Evolutionary conservation across 2,888 invertebrate species (phyloP).

Genomic region (Syrphus vitripennis): DNA sequence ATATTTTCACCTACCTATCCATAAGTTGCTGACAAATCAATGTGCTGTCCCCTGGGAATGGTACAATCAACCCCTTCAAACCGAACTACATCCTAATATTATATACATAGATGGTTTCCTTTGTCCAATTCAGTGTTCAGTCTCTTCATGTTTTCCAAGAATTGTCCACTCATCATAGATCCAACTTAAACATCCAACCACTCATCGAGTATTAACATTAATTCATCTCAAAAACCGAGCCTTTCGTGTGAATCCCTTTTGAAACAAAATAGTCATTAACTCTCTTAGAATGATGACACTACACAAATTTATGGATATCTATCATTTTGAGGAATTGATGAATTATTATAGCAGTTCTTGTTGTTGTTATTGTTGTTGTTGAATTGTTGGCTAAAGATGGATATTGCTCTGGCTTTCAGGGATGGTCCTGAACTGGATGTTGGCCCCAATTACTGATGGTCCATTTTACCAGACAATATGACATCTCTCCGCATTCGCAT

Average conservation of each 20-base stretch:
- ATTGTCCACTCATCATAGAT: slow-evolving; percentile 18
- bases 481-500: slow-evolving; percentile 24
- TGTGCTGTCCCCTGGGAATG: background rate
- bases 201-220: slow-evolving; percentile 61
- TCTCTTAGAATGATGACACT: slow-evolving; percentile 61
- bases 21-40: background rate
- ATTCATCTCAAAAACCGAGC: background rate
- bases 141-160: background rate
- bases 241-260: slow-evolving; percentile 17
- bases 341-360: slow-evolving; percentile 54
- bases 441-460: slow-evolving; percentile 61
- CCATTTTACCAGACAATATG: slow-evolving; percentile 51
- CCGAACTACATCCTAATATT: background rate
- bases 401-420: background rate
- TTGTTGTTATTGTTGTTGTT: slow-evolving; percentile 23
- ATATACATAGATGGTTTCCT: background rate
- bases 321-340: slow-evolving; percentile 66
- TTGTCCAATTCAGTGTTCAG: background rate
- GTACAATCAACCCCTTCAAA: background rate
- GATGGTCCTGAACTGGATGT: background rate
- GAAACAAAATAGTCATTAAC: slow-evolving; percentile 39
- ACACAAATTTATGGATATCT: slow-evolving; percentile 66
- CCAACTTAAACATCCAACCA: slow-evolving; percentile 20
- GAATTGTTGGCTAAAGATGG: too few species aligned
- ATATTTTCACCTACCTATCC: too few species aligned